phyloP scores from a whole-genome alignment of 2,113 vertebrate genomes.

The Alethe diademata region DNA sequence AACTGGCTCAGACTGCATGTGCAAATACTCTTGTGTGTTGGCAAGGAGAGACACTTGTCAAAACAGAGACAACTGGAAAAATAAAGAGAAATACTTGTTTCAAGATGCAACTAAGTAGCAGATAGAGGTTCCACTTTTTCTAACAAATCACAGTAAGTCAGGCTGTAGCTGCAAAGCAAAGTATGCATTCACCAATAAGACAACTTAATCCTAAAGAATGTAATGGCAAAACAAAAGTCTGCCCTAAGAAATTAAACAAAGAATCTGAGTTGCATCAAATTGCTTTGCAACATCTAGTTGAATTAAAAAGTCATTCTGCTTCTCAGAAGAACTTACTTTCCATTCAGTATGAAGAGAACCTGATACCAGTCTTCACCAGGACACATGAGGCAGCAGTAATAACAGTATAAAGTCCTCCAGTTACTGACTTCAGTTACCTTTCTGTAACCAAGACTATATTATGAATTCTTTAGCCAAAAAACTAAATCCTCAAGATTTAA shows the following conservation, averaged over 20 bases:
- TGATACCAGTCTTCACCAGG: not conserved
- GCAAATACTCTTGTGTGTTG: not conserved
- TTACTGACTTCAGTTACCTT: not conserved
- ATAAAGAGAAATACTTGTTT: not conserved
- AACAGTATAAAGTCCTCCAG: not conserved
- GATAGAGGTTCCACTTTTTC: not conserved
- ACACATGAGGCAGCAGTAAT: not conserved
- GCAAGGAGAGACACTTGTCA: not conserved
- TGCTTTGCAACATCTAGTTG: not conserved
- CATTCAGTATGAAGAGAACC: not conserved
- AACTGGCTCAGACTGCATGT: not conserved
- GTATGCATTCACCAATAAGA: not conserved
- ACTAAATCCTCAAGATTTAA: constrained; percentile 15
- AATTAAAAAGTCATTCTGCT: not conserved
- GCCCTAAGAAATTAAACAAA: not conserved
- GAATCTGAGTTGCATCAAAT: not conserved
- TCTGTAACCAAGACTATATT: not conserved
- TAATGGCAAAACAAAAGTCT: not conserved
- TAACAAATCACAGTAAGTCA: not conserved
- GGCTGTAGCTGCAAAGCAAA: not conserved
- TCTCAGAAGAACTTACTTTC: not conserved
- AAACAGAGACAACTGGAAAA: constrained; percentile 8
- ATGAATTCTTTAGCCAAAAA: constrained; percentile 4
- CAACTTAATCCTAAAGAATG: not conserved
- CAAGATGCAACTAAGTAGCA: not conserved